Evolutionary conservation across 2,888 invertebrate genomes (phyloP).

Genomic region (Lasioglossum villosulum): DNA sequence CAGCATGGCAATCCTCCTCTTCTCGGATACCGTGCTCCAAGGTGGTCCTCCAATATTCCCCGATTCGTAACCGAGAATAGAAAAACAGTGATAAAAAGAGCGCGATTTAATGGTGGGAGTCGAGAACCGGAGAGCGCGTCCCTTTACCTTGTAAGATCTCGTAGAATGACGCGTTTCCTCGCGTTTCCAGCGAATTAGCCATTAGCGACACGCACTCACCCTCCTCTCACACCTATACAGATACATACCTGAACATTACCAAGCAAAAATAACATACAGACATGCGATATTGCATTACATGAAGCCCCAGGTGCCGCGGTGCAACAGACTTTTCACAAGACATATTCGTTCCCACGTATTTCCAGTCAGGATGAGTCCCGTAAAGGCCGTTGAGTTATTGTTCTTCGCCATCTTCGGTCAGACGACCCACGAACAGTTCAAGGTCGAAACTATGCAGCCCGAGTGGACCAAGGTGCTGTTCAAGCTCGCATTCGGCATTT

Average conservation of each 20-base stretch:
- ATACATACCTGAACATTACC: neutral
- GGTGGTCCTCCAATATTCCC: slow-evolving; percentile 3
- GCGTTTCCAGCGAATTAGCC: slow-evolving; percentile 26
- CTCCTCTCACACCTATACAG: neutral
- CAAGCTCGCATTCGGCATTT: slow-evolving; percentile 95
- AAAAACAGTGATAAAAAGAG: neutral
- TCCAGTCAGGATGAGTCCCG: slow-evolving; percentile 96
- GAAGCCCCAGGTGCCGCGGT: slow-evolving; percentile 14
- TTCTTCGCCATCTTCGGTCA: slow-evolving; percentile 99
- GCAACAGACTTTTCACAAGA: slow-evolving; percentile 56
- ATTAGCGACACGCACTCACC: slow-evolving; percentile 28
- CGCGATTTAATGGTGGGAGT: neutral
- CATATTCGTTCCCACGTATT: slow-evolving; percentile 76
- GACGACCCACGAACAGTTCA: slow-evolving; percentile 92
- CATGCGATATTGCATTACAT: slow-evolving; percentile 26
- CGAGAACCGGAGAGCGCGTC: neutral
- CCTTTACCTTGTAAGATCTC: slow-evolving; percentile 14
- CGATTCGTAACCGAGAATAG: neutral
- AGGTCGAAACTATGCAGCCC: slow-evolving; percentile 89
- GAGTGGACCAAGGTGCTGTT: slow-evolving; percentile 94
- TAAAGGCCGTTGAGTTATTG: slow-evolving; percentile 97
- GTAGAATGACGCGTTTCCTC: slow-evolving; percentile 1
- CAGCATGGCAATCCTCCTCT: slow-evolving; percentile 37
- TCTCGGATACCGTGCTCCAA: slow-evolving; percentile 9
- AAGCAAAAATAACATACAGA: slow-evolving; percentile 12